Percentiles rank a stretch among this genome's conserved stretches.
Conservation (phyloP, 2,113 vertebrate species). For the Neoarius graeffei region DNA sequence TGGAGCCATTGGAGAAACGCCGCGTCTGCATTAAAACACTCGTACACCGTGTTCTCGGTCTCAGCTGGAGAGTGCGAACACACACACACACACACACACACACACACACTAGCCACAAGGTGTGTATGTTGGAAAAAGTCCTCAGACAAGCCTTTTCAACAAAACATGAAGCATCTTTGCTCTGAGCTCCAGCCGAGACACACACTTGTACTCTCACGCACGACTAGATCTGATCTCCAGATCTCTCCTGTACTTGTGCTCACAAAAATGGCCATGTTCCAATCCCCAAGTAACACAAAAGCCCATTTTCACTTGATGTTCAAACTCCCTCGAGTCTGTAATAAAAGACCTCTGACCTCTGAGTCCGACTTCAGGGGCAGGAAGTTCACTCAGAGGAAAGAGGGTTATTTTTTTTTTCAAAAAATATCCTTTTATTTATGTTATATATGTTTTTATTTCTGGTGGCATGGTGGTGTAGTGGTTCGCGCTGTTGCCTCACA, state of each 20-base stretch:
- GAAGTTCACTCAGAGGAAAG: background rate
- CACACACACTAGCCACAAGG: slow-evolving; percentile 33
- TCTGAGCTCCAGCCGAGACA: background rate
- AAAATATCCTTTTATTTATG: too few species aligned
- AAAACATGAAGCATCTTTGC: background rate
- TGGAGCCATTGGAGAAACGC: slow-evolving; percentile 30
- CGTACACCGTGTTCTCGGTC: slow-evolving; percentile 65
- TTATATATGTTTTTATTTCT: too few species aligned
- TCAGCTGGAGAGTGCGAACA: slow-evolving; percentile 61
- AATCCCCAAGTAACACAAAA: background rate
- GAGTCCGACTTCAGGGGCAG: background rate
- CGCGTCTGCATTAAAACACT: slow-evolving; percentile 53
- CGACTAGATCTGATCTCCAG: background rate
- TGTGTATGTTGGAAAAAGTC: slow-evolving; percentile 28
- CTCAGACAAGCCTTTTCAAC: slow-evolving; percentile 7
- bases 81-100: slow-evolving; percentile 45
- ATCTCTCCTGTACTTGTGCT: background rate
- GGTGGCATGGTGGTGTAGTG: too few species aligned
- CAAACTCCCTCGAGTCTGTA: background rate
- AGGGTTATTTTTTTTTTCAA: too few species aligned
- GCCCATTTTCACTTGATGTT: slow-evolving; percentile 6
- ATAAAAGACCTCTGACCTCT: slow-evolving; percentile 33
- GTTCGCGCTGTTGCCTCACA: too few species aligned
- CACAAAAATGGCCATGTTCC: background rate
- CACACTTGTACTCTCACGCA: background rate